Conservation (phyloP, 2,113 vertebrate genomes). For the Loxodonta africana region DNA sequence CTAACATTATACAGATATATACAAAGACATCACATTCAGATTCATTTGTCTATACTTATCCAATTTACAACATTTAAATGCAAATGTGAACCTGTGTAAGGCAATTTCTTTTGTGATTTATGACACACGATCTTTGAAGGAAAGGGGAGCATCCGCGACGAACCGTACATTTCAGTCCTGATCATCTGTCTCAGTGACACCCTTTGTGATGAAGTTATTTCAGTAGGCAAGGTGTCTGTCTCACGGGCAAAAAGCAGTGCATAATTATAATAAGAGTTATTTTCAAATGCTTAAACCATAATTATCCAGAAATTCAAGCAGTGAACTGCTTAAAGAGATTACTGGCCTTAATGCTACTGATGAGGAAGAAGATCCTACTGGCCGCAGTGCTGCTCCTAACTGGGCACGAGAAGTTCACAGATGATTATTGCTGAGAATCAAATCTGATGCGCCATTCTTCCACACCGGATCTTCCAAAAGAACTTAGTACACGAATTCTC, state of each 20-base stretch:
- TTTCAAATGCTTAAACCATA: background rate
- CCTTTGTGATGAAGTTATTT: background rate
- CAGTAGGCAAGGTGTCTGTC: background rate
- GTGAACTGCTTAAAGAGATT: background rate
- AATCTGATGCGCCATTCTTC: background rate
- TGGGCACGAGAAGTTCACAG: background rate
- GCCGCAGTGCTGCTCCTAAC: background rate
- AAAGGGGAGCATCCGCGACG: background rate
- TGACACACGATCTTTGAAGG: background rate
- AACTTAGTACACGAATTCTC: fast-evolving
- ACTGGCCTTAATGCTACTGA: background rate
- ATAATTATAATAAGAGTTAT: background rate
- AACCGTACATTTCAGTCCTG: background rate
- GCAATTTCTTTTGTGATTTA: slow-evolving; percentile 70
- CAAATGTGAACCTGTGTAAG: slow-evolving; percentile 75
- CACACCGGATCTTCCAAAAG: background rate
- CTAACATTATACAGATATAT: slow-evolving; percentile 80
- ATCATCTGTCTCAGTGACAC: slow-evolving; percentile 20
- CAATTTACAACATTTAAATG: slow-evolving; percentile 52
- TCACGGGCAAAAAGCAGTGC: slow-evolving; percentile 47
- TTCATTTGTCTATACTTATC: slow-evolving; percentile 32
- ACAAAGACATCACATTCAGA: slow-evolving; percentile 66
- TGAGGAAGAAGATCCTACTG: background rate
- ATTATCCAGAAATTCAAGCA: background rate
- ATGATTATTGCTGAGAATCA: slow-evolving; percentile 32